These are phyloP conservation scores for Canis aureus DNA, from an alignment of 2,113 vertebrate species.

Conservation along the genomic window DNA sequence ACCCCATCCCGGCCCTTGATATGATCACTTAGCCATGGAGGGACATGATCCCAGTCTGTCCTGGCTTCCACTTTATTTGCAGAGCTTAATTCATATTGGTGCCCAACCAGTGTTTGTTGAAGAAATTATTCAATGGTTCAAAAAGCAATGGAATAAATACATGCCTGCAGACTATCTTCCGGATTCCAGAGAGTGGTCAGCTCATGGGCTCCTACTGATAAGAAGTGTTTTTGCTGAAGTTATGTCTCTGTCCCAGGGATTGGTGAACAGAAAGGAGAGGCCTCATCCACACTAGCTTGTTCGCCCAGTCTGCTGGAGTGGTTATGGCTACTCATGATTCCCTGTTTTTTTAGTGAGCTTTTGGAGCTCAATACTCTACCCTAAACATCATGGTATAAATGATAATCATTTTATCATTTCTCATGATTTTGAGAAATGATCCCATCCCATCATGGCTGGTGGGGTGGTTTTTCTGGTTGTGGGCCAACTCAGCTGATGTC, in stretches of 20 bases:
- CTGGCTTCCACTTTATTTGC: neutral
- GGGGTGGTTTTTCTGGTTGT: neutral
- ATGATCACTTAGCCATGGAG: neutral
- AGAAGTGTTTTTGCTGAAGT: neutral
- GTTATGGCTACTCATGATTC: neutral
- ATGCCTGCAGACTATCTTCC: neutral
- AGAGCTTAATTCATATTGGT: neutral
- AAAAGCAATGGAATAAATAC: neutral
- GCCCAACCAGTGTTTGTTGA: neutral
- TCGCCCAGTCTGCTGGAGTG: neutral
- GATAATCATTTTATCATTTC: neutral
- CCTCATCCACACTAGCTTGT: accelerated
- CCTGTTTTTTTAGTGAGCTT: neutral
- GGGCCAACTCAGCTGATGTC: neutral
- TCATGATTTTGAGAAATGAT: neutral
- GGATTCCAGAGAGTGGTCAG: neutral
- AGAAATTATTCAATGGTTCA: neutral
- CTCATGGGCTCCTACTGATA: neutral
- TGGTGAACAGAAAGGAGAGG: neutral
- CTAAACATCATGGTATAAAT: neutral
- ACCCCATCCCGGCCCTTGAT: neutral
- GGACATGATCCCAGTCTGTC: accelerated
- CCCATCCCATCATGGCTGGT: neutral
- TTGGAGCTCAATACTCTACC: neutral
- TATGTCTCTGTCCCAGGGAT: neutral